phyloP scores from a whole-genome alignment of 2,113 vertebrate genomes.

The Atherinomorus stipes region DNA sequence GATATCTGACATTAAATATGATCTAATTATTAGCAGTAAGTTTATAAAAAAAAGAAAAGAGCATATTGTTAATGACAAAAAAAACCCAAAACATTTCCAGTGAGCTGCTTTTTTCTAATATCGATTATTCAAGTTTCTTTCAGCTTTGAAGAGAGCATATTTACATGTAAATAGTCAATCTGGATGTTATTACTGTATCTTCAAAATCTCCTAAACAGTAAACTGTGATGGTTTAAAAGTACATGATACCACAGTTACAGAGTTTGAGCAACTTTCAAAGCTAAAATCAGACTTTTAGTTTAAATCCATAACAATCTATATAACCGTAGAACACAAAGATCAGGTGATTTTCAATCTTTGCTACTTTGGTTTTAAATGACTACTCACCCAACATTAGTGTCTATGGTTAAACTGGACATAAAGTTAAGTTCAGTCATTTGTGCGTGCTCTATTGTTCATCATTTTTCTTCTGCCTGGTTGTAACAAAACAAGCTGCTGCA shows the following conservation, averaged over 20 bases:
- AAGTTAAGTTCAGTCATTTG: too few relatives aligned
- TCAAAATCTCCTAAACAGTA: not conserved
- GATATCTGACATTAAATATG: constrained; percentile 37
- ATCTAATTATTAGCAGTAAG: constrained; percentile 37
- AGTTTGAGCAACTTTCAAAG: not conserved
- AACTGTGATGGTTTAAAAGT: not conserved
- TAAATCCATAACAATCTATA: too few relatives aligned
- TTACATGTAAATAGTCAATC: not conserved
- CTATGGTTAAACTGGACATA: too few relatives aligned
- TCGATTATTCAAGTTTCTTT: not conserved
- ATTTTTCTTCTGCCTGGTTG: too few relatives aligned
- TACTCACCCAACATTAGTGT: too few relatives aligned
- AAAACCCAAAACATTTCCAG: constrained; percentile 27
- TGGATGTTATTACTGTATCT: not conserved
- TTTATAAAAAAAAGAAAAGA: not conserved
- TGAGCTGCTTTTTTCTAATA: not conserved
- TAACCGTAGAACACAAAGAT: too few relatives aligned
- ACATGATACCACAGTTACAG: not conserved
- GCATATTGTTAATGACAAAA: constrained; percentile 5
- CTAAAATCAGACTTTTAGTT: not conserved
- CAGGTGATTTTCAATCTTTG: too few relatives aligned
- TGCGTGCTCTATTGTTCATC: too few relatives aligned
- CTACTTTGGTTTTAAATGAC: too few relatives aligned
- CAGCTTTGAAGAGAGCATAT: too few relatives aligned
- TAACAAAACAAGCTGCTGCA: too few relatives aligned